Evolutionary conservation across 1,140 invertebrate genomes (phyloP), one percentile per base, ranked within the genome.

Genomic region (Heterodera schachtii): DNA sequence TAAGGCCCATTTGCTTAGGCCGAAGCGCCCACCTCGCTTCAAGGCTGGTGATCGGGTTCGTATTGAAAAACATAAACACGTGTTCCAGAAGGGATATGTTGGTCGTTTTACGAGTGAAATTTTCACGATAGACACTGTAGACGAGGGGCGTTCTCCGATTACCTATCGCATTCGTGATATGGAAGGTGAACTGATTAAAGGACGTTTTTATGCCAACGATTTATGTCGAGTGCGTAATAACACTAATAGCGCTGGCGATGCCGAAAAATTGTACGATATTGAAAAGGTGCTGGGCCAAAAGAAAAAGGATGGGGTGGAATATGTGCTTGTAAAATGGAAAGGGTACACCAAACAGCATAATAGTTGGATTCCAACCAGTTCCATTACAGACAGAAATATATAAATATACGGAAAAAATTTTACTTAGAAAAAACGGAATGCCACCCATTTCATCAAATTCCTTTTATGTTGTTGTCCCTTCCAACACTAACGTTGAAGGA

Each of bases 161-260:
- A 70, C 67, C 3, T 82, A 76, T n/a, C 70, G 52, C 44, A 64
- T 78, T 19, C n/a, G 52, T 16, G 64, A 66, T n/a, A 19, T 9
- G 19, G 31, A 75, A 47, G 66, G 41, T 67, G 66, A 78, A 2
- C 41, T 78, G 21, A 19, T 75, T 21, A 44, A 79, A 13, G 79
- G 80, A 73, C n/a, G 78, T 19, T 75, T 78, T 79, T 82, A 79
- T 71, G 49, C 60, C 21, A n/a, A 82, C 44, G 82, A 83, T 57
- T 57, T 82, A 9, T 78, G 80, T 73, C 75, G 84, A 90, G 90
- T 87, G 41, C 13, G 31, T 31, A 31, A 31, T 73, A n/a, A 13
- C n/a, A 19, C 9, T 7, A 11, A 46, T 41, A 49, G 21, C 9
- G 46, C 31, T 31, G 44, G n/a, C n/a, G 21, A 82, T 66, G 21